Percentiles rank a stretch among this genome's conserved stretches.
Conservation (phyloP, 2,888 invertebrate species). For the Homarus gammarus region DNA sequence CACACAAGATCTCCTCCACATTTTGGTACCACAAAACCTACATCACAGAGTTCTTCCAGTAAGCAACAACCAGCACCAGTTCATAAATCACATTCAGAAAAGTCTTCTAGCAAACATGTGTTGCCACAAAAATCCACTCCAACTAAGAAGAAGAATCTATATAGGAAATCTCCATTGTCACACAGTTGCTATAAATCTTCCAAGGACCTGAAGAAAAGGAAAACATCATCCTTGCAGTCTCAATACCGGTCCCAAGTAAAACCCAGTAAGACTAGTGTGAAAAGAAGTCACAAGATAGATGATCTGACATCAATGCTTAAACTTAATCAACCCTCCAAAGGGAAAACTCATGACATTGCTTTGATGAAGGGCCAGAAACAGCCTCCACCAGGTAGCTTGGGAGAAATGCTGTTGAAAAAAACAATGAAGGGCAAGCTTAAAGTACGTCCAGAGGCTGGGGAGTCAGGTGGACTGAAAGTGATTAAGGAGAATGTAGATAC, state of each 20-base stretch:
- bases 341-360: neutral
- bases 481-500: neutral
- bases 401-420: conserved; percentile 70
- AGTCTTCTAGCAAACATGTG: neutral
- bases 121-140: neutral
- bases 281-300: neutral
- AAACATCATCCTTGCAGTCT: neutral
- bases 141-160: neutral
- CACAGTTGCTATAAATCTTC: neutral
- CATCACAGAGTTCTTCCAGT: neutral
- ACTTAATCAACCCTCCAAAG: neutral
- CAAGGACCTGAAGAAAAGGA: neutral
- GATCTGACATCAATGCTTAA: neutral
- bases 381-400: conserved; percentile 63
- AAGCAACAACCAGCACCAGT: conserved; percentile 5
- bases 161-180: conserved; percentile 7
- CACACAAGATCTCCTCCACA: conserved; percentile 1
- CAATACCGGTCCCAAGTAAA: neutral
- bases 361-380: conserved; percentile 31
- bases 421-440: conserved; percentile 43
- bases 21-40: conserved; percentile 1
- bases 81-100: neutral
- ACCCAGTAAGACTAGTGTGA: neutral
- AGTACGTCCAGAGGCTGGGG: neutral
- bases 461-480: neutral